phyloP scores from a whole-genome alignment of 2,113 vertebrate genomes.

The Rhabdomys dilectus region DNA sequence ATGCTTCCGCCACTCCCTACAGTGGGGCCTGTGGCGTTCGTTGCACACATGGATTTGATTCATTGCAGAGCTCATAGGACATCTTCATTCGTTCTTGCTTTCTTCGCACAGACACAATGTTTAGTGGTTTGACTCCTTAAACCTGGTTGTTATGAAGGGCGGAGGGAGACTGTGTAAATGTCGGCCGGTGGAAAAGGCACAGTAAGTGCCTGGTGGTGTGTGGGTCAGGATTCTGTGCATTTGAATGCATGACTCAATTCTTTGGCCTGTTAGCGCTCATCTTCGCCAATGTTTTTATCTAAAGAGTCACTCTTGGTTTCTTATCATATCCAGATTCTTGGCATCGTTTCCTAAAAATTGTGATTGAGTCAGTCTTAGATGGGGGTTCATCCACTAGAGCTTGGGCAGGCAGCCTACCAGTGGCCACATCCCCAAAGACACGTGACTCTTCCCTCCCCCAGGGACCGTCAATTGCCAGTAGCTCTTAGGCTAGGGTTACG shows the following conservation, averaged over 20 bases:
- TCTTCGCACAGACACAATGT: background rate
- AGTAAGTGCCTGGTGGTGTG: background rate
- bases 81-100: background rate
- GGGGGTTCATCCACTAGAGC: background rate
- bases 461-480: background rate
- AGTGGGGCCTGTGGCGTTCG: background rate
- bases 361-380: background rate
- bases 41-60: background rate
- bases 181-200: background rate
- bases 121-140: background rate
- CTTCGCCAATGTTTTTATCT: background rate
- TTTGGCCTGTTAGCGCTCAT: background rate
- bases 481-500: background rate
- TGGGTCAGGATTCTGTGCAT: background rate
- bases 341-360: background rate
- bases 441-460: background rate
- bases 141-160: background rate
- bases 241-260: background rate
- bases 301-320: background rate
- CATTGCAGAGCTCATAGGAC: background rate
- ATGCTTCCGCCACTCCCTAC: background rate
- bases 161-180: background rate
- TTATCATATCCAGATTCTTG: background rate
- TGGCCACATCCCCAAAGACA: background rate
- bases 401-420: background rate